phyloP scores from a whole-genome alignment of 2,888 invertebrate genomes.

The Melangyna quadrimaculata region DNA sequence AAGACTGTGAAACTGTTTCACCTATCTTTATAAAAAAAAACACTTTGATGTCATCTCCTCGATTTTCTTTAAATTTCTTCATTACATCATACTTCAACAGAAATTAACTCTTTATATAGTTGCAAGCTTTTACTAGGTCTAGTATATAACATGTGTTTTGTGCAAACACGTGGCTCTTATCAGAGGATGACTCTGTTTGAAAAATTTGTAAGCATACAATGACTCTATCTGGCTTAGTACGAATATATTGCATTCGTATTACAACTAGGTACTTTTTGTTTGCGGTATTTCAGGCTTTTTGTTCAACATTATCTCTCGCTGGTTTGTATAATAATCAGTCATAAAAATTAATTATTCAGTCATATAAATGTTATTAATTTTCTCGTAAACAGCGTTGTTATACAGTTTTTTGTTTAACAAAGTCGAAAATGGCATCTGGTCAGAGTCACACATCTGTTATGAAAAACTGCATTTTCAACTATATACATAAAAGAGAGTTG shows the following conservation, averaged over 20 bases:
- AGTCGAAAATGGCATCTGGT: neutral
- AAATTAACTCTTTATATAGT: conserved; percentile 23
- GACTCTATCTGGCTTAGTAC: neutral
- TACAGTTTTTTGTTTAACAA: neutral
- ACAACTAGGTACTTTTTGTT: conserved; percentile 1
- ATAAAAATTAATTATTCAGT: neutral
- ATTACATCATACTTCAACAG: conserved; percentile 31
- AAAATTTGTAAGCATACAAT: conserved; percentile 42
- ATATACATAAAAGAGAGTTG: no score
- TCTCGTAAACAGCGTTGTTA: neutral
- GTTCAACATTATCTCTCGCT: conserved; percentile 9
- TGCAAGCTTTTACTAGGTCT: neutral
- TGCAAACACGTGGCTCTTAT: conserved; percentile 29
- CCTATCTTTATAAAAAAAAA: neutral
- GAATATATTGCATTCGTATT: neutral
- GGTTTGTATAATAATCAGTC: neutral
- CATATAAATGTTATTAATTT: neutral
- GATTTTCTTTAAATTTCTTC: neutral
- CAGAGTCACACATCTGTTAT: no score
- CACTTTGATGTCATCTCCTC: conserved; percentile 19
- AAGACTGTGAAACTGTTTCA: neutral
- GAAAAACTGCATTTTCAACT: no score
- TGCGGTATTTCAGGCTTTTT: neutral
- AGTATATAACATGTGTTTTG: conserved; percentile 6
- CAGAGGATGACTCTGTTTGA: conserved; percentile 28